Evolutionary conservation across 2,113 vertebrate species (phyloP).

Genomic region (Cyrtonyx montezumae): DNA sequence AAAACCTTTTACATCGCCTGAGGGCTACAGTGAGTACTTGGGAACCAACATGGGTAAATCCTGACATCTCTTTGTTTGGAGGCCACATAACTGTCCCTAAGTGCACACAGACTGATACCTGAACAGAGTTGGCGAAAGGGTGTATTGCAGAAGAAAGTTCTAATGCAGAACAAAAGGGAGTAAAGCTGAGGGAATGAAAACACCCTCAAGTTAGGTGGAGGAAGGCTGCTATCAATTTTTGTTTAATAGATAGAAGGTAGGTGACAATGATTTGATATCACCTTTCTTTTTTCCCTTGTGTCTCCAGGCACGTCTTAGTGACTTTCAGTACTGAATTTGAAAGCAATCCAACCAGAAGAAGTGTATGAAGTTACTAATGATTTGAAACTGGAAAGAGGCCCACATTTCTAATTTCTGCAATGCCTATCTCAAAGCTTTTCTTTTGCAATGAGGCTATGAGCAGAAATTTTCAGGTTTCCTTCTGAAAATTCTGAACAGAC

Average conservation of each 20-base stretch:
- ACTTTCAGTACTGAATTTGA: background rate
- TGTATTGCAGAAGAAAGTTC: background rate
- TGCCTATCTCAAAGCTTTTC: background rate
- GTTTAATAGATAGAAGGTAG: background rate
- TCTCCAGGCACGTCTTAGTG: background rate
- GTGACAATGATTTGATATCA: background rate
- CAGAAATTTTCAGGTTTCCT: background rate
- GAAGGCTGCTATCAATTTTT: background rate
- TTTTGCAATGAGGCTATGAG: background rate
- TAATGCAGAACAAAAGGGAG: background rate
- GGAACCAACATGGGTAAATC: background rate
- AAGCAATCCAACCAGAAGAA: background rate
- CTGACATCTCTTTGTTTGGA: background rate
- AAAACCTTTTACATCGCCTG: accelerated
- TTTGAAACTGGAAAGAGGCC: background rate
- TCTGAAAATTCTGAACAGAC: background rate
- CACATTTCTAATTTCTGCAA: background rate
- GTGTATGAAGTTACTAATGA: background rate
- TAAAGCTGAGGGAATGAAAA: background rate
- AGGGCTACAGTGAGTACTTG: background rate
- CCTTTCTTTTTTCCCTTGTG: background rate
- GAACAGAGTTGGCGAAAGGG: background rate
- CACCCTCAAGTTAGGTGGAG: background rate
- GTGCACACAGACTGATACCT: background rate
- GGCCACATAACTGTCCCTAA: background rate